phyloP scores from a whole-genome alignment of 2,113 vertebrate genomes.

The Menura novaehollandiae region DNA sequence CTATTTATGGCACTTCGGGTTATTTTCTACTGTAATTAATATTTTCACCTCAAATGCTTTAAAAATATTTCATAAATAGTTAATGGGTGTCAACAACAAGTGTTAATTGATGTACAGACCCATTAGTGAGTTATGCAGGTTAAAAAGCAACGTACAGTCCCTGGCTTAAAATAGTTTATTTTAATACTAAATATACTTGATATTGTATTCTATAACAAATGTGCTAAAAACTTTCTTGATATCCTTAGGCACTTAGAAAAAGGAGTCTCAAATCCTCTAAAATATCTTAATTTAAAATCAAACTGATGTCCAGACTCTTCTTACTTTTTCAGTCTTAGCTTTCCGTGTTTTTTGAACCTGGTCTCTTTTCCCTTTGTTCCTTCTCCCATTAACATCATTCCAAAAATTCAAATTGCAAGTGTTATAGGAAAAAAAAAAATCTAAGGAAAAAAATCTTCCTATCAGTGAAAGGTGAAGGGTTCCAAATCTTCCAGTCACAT shows the following conservation, averaged over 20 bases:
- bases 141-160: not conserved
- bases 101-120: not conserved
- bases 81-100: not conserved
- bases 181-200: not conserved
- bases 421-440: rapidly evolving
- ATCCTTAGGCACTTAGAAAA: not conserved
- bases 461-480: not conserved
- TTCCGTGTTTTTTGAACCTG: not conserved
- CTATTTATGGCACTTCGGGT: not conserved
- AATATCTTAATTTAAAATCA: not conserved
- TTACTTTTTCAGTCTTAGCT: not conserved
- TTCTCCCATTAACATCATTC: not conserved
- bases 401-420: not conserved
- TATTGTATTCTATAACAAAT: not conserved
- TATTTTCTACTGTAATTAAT: not conserved
- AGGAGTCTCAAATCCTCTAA: not conserved
- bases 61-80: not conserved
- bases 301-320: not conserved
- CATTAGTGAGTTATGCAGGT: not conserved
- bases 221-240: not conserved
- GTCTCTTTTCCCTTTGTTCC: not conserved
- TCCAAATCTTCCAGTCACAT: not conserved
- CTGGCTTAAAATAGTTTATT: not conserved
- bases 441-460: not conserved
- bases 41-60: not conserved